Evolutionary conservation across 2,888 invertebrate species (phyloP).

Genomic region (Drosophila rellima): DNA sequence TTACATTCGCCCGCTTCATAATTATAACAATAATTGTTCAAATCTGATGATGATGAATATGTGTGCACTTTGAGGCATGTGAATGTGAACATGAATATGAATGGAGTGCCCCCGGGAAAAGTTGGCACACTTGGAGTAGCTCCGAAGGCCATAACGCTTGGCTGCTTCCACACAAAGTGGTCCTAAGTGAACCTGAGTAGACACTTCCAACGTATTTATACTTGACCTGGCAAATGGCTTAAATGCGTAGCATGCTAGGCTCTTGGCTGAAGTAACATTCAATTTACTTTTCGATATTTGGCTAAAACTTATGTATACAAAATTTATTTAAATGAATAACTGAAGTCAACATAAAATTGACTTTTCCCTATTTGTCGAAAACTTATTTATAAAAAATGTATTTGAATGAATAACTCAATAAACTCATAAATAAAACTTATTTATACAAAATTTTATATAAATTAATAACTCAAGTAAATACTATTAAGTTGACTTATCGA

Average conservation of each 20-base stretch:
- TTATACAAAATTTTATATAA: no score
- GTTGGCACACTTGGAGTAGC: conserved; percentile 15
- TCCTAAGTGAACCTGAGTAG: conserved; percentile 24
- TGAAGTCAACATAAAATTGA: no score
- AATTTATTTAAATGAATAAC: background rate
- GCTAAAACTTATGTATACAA: background rate
- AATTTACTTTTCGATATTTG: conserved; percentile 1
- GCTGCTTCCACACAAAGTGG: conserved; percentile 48
- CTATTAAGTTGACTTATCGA: no score
- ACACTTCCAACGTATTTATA: conserved; percentile 38
- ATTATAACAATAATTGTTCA: conserved; percentile 66
- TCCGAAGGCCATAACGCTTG: conserved; percentile 60
- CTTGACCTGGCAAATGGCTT: conserved; percentile 45
- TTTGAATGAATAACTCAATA: no score
- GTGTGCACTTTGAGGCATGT: conserved; percentile 25
- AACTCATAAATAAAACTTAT: no score
- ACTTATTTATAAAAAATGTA: no score
- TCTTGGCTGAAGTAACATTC: background rate
- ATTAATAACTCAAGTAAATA: no score
- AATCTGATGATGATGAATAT: conserved; percentile 45
- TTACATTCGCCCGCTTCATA: conserved; percentile 51
- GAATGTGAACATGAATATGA: conserved; percentile 5
- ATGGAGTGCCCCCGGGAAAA: conserved; percentile 25
- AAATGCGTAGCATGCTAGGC: conserved; percentile 6
- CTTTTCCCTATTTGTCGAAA: no score